These are phyloP conservation scores for Hemitrygon akajei DNA, from an alignment of 2,797 vertebrate species.

Conservation along the genomic window DNA sequence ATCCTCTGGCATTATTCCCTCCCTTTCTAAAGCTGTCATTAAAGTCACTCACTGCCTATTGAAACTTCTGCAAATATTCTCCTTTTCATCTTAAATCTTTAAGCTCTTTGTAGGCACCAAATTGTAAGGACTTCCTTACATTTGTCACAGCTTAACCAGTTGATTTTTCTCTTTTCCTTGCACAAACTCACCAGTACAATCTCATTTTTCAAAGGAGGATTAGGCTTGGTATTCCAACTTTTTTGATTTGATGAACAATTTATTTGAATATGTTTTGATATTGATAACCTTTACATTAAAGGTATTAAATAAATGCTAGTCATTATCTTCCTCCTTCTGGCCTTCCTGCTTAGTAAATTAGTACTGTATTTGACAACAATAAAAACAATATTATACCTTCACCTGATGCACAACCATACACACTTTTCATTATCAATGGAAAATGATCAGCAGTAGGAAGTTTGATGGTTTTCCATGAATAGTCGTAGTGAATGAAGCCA, in stretches of 20 bases:
- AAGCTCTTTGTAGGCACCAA: background rate
- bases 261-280: background rate
- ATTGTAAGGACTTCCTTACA: too few relatives aligned
- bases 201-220: too few relatives aligned
- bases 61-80: background rate
- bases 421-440: background rate
- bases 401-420: background rate
- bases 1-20: too few relatives aligned
- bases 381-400: background rate
- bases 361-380: background rate
- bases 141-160: too few relatives aligned
- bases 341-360: background rate
- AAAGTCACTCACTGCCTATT: background rate
- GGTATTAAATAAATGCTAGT: background rate
- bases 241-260: background rate
- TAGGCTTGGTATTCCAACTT: background rate
- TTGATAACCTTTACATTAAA: background rate
- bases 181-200: too few relatives aligned
- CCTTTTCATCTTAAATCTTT: background rate
- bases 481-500: background rate
- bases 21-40: background rate
- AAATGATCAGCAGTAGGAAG: background rate
- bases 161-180: too few relatives aligned
- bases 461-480: background rate
- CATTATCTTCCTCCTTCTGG: background rate